Percentiles rank a stretch among this genome's conserved stretches.
Conservation (phyloP, 1,140 invertebrate species). For the Melanaphis sacchari region DNA sequence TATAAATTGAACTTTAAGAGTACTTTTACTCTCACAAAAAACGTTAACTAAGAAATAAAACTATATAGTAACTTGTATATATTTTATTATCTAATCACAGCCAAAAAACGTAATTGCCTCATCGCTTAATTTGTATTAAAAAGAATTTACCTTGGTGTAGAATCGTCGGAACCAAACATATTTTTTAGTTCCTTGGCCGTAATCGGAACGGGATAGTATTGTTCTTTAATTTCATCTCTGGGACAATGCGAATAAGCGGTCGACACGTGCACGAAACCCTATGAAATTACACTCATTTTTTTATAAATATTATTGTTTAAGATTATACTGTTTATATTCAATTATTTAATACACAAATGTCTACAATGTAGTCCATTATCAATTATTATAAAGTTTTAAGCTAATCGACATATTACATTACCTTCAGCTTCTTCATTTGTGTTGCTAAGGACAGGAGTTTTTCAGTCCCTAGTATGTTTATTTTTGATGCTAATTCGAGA, state of each 20-base stretch:
- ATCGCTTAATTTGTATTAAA: background rate
- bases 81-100: background rate
- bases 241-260: background rate
- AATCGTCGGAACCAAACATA: background rate
- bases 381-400: no score
- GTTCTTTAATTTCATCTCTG: background rate
- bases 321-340: no score
- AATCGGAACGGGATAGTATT: background rate
- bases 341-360: background rate
- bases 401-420: background rate
- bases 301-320: no score
- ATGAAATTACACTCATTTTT: background rate
- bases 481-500: slow-evolving; percentile 21
- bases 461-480: slow-evolving; percentile 45
- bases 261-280: background rate
- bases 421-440: background rate
- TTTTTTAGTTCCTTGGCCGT: background rate
- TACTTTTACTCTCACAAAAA: no score
- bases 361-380: no score
- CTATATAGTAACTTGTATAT: no score
- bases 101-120: background rate
- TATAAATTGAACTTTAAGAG: no score
- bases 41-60: no score
- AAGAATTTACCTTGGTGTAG: background rate
- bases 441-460: slow-evolving; percentile 25